A percentile compares a stretch with the other conserved stretches of the same genome.
Conservation (phyloP, 1,140 invertebrate species). For the Anoplophora glabripennis region DNA sequence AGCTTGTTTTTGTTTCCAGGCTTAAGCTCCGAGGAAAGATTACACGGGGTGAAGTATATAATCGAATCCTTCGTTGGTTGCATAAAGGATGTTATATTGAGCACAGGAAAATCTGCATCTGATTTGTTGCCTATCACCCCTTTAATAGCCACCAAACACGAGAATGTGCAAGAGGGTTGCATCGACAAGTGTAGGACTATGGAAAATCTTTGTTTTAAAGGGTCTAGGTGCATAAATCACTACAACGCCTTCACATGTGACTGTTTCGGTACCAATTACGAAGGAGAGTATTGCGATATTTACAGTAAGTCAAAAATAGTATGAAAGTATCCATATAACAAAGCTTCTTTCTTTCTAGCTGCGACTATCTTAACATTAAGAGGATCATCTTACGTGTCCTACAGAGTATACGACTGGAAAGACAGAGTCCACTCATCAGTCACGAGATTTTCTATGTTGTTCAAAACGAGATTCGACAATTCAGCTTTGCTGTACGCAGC, state of each 20-base stretch:
- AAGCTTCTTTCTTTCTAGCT: slow-evolving; percentile 56
- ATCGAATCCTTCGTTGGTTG: slow-evolving; percentile 91
- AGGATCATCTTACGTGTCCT: slow-evolving; percentile 89
- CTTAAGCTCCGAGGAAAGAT: slow-evolving; percentile 77
- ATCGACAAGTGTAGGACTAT: slow-evolving; percentile 74
- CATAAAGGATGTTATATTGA: slow-evolving; percentile 79
- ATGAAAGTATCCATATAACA: background rate
- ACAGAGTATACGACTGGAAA: slow-evolving; percentile 89
- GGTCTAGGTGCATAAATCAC: slow-evolving; percentile 83
- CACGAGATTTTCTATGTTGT: slow-evolving; percentile 82
- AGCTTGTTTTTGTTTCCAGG: slow-evolving; percentile 62
- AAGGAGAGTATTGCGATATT: slow-evolving; percentile 86
- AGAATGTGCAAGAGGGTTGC: slow-evolving; percentile 83
- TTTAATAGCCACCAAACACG: slow-evolving; percentile 77
- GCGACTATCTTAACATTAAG: slow-evolving; percentile 81
- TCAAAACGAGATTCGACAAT: slow-evolving; percentile 85
- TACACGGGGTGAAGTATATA: slow-evolving; percentile 85
- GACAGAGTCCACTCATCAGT: slow-evolving; percentile 83
- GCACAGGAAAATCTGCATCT: slow-evolving; percentile 77
- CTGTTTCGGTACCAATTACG: slow-evolving; percentile 87
- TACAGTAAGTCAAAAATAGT: slow-evolving; percentile 69
- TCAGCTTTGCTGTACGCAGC: slow-evolving; percentile 84
- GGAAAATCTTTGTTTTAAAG: slow-evolving; percentile 79
- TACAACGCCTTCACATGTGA: slow-evolving; percentile 83
- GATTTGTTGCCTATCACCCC: slow-evolving; percentile 76